phyloP scores from a whole-genome alignment of 2,888 invertebrate species.

The Neelides folsomi region DNA sequence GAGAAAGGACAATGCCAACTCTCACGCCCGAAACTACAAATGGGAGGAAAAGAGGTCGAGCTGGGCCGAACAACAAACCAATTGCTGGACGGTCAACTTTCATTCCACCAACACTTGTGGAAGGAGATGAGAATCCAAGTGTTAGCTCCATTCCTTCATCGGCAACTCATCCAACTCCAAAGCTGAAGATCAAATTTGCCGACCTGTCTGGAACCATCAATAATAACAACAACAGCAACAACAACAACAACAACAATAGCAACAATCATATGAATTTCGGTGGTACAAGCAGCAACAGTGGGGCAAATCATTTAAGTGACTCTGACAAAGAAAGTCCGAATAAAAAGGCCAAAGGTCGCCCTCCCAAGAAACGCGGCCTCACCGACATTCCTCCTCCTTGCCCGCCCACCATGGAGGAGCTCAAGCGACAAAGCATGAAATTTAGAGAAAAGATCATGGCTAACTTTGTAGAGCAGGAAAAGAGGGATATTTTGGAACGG shows the following conservation, averaged over 20 bases:
- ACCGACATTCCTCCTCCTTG: constrained; percentile 15
- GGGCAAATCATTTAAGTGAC: constrained; percentile 20
- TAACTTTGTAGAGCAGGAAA: constrained; percentile 59
- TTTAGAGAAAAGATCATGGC: constrained; percentile 71
- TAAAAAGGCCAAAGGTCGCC: constrained; percentile 42
- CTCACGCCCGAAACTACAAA: constrained; percentile 18
- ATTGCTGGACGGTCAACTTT: constrained; percentile 22
- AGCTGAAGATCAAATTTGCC: constrained; percentile 33
- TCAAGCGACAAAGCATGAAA: constrained; percentile 74
- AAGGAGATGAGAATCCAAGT: constrained; percentile 13
- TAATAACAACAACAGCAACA: not conserved
- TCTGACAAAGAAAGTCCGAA: constrained; percentile 30
- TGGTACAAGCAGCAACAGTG: not conserved
- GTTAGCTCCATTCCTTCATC: not conserved
- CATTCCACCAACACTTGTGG: constrained; percentile 31
- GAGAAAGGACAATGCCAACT: constrained; percentile 13
- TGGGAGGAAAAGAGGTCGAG: constrained; percentile 39
- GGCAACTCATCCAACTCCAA: constrained; percentile 31
- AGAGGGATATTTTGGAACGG: constrained; percentile 37
- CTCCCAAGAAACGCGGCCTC: constrained; percentile 61
- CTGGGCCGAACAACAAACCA: constrained; percentile 21
- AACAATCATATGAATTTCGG: constrained; percentile 4
- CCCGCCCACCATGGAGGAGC: constrained; percentile 58
- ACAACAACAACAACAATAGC: not conserved
- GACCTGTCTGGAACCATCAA: constrained; percentile 13